A percentile compares a stretch with the other conserved stretches of the same genome.
These are phyloP conservation scores for Ernsta delagoae DNA, from an alignment of 2,888 invertebrate species.

Conservation along the genomic window DNA sequence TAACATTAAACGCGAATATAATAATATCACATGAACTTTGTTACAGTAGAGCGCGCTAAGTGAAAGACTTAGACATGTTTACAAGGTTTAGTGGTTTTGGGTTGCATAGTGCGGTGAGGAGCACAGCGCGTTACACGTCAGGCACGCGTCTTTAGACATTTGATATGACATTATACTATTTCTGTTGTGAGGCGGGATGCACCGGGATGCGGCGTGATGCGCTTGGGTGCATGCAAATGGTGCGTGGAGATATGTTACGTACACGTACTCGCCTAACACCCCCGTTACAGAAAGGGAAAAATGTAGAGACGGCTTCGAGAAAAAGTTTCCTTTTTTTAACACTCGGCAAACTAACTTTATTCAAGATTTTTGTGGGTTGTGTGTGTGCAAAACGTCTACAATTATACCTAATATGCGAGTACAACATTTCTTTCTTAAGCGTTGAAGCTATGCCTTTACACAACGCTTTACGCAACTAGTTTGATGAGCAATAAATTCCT, in stretches of 20 bases:
- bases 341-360: neutral
- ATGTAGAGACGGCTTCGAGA: slow-evolving; percentile 6
- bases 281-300: slow-evolving; percentile 56
- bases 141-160: slow-evolving; percentile 68
- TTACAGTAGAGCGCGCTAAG: slow-evolving; percentile 32
- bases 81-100: slow-evolving; percentile 38
- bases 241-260: slow-evolving; percentile 79
- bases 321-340: neutral
- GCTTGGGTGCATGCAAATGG: slow-evolving; percentile 80
- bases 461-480: no score
- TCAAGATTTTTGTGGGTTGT: no score
- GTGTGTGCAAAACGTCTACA: no score
- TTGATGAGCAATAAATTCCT: no score
- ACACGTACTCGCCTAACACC: slow-evolving; percentile 58
- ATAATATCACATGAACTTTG: slow-evolving; percentile 31
- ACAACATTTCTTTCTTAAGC: no score
- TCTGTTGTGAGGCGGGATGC: slow-evolving; percentile 58
- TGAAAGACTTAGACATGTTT: slow-evolving; percentile 37
- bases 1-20: slow-evolving; percentile 5
- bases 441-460: no score
- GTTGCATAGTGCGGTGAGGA: slow-evolving; percentile 40
- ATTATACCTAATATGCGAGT: no score
- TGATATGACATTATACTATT: slow-evolving; percentile 82
- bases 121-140: slow-evolving; percentile 42
- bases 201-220: slow-evolving; percentile 64